Conservation (phyloP, 2,797 vertebrate genomes). For the Microchirus variegatus region DNA sequence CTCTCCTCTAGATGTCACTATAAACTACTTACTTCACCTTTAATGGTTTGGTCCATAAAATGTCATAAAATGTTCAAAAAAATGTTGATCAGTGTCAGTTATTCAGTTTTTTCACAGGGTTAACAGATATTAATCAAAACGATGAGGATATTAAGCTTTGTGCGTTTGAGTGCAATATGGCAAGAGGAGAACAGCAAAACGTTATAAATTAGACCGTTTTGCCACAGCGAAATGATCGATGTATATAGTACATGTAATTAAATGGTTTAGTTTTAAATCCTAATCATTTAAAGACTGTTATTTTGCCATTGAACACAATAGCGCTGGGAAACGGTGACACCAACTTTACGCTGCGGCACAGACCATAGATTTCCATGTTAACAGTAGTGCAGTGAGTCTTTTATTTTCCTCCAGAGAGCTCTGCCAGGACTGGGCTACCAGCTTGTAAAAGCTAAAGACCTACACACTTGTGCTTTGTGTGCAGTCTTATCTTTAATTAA, state of each 20-base stretch:
- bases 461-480: conserved; percentile 48
- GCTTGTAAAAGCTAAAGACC: conserved; percentile 73
- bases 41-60: too few relatives aligned
- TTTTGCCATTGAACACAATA: conserved; percentile 17
- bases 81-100: too few relatives aligned
- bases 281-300: conserved; percentile 20
- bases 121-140: conserved; percentile 17
- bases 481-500: conserved; percentile 74
- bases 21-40: too few relatives aligned
- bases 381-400: conserved; percentile 53
- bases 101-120: too few relatives aligned
- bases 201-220: conserved; percentile 49
- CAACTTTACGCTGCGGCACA: conserved; percentile 25
- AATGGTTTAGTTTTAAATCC: conserved; percentile 15
- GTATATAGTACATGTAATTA: conserved; percentile 28
- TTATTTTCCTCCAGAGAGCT: conserved; percentile 69
- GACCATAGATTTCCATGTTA: conserved; percentile 60
- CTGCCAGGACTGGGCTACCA: conserved; percentile 42
- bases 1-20: too few relatives aligned
- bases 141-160: background rate
- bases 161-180: conserved; percentile 27
- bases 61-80: too few relatives aligned
- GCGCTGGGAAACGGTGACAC: conserved; percentile 17
- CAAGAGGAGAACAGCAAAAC: conserved; percentile 36
- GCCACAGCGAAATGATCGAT: conserved; percentile 42